A percentile compares a stretch with the other conserved stretches of the same genome.
These are phyloP conservation scores for Cydia strobilella DNA, from an alignment of 1,140 invertebrate genomes.

Conservation along the genomic window DNA sequence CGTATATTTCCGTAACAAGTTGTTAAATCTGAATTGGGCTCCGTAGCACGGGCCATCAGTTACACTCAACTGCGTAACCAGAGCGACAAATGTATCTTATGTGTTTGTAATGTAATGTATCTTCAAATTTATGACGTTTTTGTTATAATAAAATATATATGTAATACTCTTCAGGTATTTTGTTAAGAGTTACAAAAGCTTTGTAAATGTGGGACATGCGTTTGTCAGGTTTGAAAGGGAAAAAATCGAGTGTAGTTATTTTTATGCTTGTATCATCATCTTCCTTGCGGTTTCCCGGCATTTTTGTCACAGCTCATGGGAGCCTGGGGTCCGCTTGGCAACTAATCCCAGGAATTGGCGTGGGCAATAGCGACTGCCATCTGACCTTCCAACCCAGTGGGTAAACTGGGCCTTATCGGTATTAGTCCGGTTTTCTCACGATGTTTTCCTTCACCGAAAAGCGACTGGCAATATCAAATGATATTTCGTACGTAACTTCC, in stretches of 20 bases:
- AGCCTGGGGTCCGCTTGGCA: too few relatives aligned
- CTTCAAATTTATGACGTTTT: background rate
- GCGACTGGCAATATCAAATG: too few relatives aligned
- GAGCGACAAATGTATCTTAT: background rate
- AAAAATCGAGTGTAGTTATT: background rate
- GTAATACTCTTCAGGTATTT: background rate
- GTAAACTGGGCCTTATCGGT: too few relatives aligned
- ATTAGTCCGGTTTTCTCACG: too few relatives aligned
- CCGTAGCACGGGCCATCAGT: slow-evolving; percentile 2
- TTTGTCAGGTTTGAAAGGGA: background rate
- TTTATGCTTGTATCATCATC: background rate
- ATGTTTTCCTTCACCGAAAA: too few relatives aligned
- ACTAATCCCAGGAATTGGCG: too few relatives aligned
- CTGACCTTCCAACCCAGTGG: too few relatives aligned
- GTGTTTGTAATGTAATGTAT: background rate
- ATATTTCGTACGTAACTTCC: too few relatives aligned
- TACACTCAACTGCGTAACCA: background rate
- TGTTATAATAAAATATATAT: background rate
- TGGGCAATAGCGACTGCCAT: too few relatives aligned
- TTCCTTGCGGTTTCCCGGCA: too few relatives aligned
- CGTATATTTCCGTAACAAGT: background rate
- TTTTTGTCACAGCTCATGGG: too few relatives aligned
- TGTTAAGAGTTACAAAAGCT: slow-evolving; percentile 10
- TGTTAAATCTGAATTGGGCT: too few relatives aligned
- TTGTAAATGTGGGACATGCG: background rate